Evolutionary conservation across 2,797 vertebrate genomes (phyloP).

Genomic region (Hyperoplus immaculatus): DNA sequence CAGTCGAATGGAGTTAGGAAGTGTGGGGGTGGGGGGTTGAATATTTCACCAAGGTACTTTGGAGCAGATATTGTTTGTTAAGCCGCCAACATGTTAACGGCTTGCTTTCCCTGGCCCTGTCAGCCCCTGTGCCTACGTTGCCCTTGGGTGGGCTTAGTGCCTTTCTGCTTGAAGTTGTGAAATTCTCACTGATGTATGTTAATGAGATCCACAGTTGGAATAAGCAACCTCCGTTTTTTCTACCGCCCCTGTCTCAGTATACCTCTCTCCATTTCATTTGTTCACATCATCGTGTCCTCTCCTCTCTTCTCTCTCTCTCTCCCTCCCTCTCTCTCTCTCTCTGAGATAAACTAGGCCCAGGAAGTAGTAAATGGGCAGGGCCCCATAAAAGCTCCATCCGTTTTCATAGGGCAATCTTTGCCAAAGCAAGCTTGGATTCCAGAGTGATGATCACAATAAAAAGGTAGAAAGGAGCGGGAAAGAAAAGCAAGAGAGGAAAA

Average conservation of each 20-base stretch:
- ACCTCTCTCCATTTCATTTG: constrained; percentile 55
- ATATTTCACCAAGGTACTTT: constrained; percentile 83
- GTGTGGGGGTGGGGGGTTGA: constrained; percentile 80
- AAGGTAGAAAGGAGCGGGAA: constrained; percentile 72
- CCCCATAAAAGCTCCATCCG: constrained; percentile 79
- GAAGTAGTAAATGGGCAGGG: constrained; percentile 80
- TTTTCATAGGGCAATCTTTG: constrained; percentile 84
- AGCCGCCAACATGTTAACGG: constrained; percentile 86
- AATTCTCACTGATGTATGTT: constrained; percentile 87
- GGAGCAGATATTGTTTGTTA: constrained; percentile 85
- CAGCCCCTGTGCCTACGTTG: constrained; percentile 79
- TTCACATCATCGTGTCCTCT: constrained; percentile 27
- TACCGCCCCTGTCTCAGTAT: constrained; percentile 53
- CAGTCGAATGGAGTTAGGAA: constrained; percentile 82
- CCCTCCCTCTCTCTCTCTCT: constrained; percentile 43
- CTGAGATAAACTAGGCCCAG: constrained; percentile 76
- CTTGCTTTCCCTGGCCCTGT: constrained; percentile 83
- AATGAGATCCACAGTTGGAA: constrained; percentile 85
- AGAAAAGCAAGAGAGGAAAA: constrained; percentile 53
- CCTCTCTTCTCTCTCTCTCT: constrained; percentile 25
- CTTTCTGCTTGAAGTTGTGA: constrained; percentile 84
- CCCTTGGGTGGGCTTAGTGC: constrained; percentile 88
- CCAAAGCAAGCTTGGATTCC: constrained; percentile 81
- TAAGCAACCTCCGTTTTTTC: constrained; percentile 71
- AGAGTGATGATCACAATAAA: constrained; percentile 86